These are phyloP conservation scores for Notothenia rossii DNA, from an alignment of 2,113 vertebrate genomes.

Conservation along the genomic window DNA sequence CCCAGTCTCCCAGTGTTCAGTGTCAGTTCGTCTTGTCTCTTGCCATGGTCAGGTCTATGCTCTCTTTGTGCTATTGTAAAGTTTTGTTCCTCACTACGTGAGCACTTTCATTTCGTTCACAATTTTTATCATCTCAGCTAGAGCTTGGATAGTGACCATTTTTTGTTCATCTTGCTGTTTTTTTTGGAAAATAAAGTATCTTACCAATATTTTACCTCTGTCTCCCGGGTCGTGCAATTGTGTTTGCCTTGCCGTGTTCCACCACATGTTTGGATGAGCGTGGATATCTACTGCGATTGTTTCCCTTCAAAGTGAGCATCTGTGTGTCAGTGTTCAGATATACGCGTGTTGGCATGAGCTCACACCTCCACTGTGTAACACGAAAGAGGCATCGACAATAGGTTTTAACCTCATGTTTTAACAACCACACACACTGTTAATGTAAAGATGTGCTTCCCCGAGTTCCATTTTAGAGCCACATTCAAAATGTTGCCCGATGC, in stretches of 20 bases:
- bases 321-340: neutral
- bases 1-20: too few species aligned
- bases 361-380: neutral
- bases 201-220: too few species aligned
- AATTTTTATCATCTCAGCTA: too few species aligned
- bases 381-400: slow-evolving; percentile 13
- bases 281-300: neutral
- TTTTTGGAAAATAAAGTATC: too few species aligned
- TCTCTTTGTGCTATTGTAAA: too few species aligned
- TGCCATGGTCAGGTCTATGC: too few species aligned
- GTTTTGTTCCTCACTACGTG: too few species aligned
- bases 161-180: too few species aligned
- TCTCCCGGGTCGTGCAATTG: neutral
- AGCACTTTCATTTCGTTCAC: too few species aligned
- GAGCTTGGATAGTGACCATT: too few species aligned
- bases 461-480: slow-evolving; percentile 54
- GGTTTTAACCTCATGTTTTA: neutral
- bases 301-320: neutral
- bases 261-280: slow-evolving; percentile 5
- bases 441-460: slow-evolving; percentile 25
- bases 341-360: neutral
- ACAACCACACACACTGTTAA: neutral
- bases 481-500: slow-evolving; percentile 52
- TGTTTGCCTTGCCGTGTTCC: slow-evolving; percentile 10
- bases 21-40: too few species aligned